Conservation (phyloP, 2,888 invertebrate species). For the Tetramorium bicarinatum region DNA sequence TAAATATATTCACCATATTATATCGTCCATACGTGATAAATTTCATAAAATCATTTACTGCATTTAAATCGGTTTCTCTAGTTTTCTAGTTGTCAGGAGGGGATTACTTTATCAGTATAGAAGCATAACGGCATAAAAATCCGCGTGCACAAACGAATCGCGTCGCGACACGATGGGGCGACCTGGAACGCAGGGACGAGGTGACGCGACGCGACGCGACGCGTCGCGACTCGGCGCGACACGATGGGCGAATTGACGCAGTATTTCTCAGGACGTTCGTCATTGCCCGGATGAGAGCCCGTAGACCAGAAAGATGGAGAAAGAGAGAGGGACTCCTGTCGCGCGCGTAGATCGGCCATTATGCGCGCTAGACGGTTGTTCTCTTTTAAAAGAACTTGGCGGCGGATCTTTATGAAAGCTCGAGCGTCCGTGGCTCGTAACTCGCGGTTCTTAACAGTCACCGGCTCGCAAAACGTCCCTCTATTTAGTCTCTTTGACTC, state of each 20-base stretch:
- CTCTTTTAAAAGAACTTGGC: conserved; percentile 80
- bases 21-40: not conserved
- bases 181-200: conserved; percentile 26
- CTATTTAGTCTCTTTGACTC: conserved; percentile 40
- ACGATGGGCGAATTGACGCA: conserved; percentile 55
- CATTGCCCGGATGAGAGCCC: conserved; percentile 64
- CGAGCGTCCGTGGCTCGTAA: conserved; percentile 67
- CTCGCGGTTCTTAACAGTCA: conserved; percentile 58
- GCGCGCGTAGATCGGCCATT: conserved; percentile 71
- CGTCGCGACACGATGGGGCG: conserved; percentile 34
- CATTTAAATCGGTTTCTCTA: not conserved
- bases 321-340: conserved; percentile 51
- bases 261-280: conserved; percentile 65
- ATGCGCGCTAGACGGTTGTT: conserved; percentile 73
- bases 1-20: not conserved
- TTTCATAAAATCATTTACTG: not conserved
- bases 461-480: conserved; percentile 42
- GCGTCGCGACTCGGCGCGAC: conserved; percentile 60
- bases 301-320: conserved; percentile 43
- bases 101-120: conserved; percentile 7
- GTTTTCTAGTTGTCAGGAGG: too few species aligned
- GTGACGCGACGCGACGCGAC: conserved; percentile 54
- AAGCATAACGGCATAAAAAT: conserved; percentile 26
- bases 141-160: conserved; percentile 35
- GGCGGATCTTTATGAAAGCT: conserved; percentile 75